phyloP scores from a whole-genome alignment of 1,140 invertebrate species.

The Solenopsis fugax region DNA sequence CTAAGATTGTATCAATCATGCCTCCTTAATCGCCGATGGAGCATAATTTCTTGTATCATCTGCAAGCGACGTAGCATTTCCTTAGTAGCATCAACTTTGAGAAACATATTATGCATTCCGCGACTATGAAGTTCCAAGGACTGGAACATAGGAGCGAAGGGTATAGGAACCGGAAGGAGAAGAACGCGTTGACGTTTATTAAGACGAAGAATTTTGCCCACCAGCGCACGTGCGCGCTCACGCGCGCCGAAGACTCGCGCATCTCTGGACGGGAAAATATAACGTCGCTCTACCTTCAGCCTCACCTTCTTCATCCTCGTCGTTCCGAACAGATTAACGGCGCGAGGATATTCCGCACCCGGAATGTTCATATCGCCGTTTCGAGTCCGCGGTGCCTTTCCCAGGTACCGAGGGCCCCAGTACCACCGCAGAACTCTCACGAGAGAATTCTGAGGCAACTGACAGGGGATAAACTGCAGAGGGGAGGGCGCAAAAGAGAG shows the following conservation, averaged over 20 bases:
- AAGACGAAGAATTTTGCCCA: constrained; percentile 56
- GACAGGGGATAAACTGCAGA: constrained; percentile 70
- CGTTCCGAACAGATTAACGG: constrained; percentile 59
- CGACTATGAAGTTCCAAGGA: constrained; percentile 18
- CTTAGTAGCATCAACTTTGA: background rate
- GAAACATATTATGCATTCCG: background rate
- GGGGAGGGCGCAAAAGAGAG: constrained; percentile 23
- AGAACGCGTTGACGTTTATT: constrained; percentile 57
- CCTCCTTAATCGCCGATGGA: background rate
- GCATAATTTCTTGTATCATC: background rate
- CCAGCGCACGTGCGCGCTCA: background rate
- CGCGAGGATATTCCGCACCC: constrained; percentile 66
- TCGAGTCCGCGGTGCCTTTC: constrained; percentile 66
- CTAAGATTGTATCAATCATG: no score
- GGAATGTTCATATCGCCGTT: constrained; percentile 53
- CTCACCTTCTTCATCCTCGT: constrained; percentile 43
- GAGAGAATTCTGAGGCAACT: constrained; percentile 73
- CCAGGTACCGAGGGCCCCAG: constrained; percentile 37
- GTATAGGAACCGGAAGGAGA: background rate
- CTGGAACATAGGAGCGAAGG: constrained; percentile 13
- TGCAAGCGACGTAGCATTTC: background rate
- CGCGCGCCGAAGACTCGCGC: constrained; percentile 21
- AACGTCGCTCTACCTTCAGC: constrained; percentile 15
- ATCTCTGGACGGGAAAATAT: constrained; percentile 38
- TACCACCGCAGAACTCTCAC: constrained; percentile 47